Percentiles rank a stretch among this genome's conserved stretches.
Evolutionary conservation across 2,797 vertebrate species (phyloP).

Genomic region (Momotus momota): DNA sequence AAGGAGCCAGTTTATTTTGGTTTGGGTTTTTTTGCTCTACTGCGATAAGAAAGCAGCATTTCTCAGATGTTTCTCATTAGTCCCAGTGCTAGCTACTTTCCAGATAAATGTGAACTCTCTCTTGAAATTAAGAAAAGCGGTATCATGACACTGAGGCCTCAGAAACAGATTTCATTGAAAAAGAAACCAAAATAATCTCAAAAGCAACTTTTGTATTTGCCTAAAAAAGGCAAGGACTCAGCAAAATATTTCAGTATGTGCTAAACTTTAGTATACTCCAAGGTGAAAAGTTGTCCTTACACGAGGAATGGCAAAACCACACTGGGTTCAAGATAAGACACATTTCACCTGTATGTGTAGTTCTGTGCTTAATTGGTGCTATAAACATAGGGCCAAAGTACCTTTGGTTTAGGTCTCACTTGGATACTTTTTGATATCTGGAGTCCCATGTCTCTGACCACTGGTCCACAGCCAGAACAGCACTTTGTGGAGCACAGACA

Average conservation of each 20-base stretch:
- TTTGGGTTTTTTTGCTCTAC: constrained; percentile 11
- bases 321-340: neutral
- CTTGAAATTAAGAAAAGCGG: constrained; percentile 39
- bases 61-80: constrained; percentile 55
- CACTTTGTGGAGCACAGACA: neutral
- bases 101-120: constrained; percentile 26
- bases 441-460: neutral
- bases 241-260: neutral
- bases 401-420: neutral
- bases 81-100: neutral
- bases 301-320: neutral
- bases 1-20: constrained; percentile 28
- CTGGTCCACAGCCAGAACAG: neutral
- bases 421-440: neutral
- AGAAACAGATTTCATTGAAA: neutral
- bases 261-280: neutral
- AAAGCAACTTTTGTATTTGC: neutral
- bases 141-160: neutral
- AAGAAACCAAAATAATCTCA: neutral
- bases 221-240: neutral
- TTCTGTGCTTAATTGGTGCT: neutral
- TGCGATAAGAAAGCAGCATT: constrained; percentile 15
- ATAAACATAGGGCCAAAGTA: neutral
- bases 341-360: neutral
- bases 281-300: neutral